Evolutionary conservation across 2,797 vertebrate species (phyloP).

Genomic region (Anguilla megastoma): DNA sequence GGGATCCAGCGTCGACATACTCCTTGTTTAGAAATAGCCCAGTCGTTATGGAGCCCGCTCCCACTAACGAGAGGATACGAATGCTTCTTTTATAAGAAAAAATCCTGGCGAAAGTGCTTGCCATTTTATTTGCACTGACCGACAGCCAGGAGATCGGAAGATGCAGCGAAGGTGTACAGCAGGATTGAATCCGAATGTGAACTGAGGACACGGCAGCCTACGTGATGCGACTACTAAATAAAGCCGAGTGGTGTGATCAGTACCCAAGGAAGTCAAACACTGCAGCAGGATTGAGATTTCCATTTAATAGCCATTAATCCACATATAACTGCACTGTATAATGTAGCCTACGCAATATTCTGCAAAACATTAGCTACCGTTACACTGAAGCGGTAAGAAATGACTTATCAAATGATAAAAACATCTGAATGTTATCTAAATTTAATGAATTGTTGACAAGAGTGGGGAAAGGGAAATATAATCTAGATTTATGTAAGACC

Average conservation of each 20-base stretch:
- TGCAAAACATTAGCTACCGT: background rate
- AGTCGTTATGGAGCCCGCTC: constrained; percentile 82
- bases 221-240: constrained; percentile 52
- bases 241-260: constrained; percentile 40
- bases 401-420: background rate
- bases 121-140: constrained; percentile 69
- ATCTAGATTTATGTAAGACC: too few relatives aligned
- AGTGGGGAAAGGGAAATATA: background rate
- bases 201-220: constrained; percentile 32
- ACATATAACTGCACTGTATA: background rate
- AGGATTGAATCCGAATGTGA: constrained; percentile 17
- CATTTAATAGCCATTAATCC: background rate
- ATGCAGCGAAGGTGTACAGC: background rate
- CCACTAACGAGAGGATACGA: constrained; percentile 80
- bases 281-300: constrained; percentile 10
- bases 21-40: constrained; percentile 82
- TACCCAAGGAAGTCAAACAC: constrained; percentile 27
- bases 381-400: background rate
- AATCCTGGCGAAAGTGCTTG: constrained; percentile 83
- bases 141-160: constrained; percentile 1
- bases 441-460: too few relatives aligned
- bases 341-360: background rate
- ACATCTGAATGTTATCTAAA: too few relatives aligned
- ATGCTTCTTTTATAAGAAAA: constrained; percentile 75
- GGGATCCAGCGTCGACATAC: constrained; percentile 72